Evolutionary conservation across 2,888 invertebrate species (phyloP).

Genomic region (Nysson spinosus): DNA sequence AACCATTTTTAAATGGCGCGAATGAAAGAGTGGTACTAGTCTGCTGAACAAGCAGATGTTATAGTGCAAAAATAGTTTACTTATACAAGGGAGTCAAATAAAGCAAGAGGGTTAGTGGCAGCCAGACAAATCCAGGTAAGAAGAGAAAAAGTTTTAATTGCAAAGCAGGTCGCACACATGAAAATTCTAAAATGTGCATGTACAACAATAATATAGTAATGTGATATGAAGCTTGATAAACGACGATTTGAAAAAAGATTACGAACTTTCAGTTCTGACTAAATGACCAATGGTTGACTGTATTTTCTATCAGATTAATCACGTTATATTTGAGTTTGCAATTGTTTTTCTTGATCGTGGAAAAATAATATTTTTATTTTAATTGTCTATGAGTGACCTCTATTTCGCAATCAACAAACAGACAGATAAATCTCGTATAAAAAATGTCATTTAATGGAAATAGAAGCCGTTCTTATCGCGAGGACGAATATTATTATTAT

Average conservation of each 20-base stretch:
- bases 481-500: constrained; percentile 3
- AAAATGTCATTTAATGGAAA: too few species aligned
- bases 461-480: neutral
- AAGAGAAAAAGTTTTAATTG: neutral
- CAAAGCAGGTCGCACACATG: constrained; percentile 4
- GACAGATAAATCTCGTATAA: neutral
- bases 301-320: neutral
- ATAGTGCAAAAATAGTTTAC: constrained; percentile 16
- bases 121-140: constrained; percentile 10
- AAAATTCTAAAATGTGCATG: constrained; percentile 7
- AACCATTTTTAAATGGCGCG: constrained; percentile 12
- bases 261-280: constrained; percentile 10
- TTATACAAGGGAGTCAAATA: constrained; percentile 2
- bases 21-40: constrained; percentile 11
- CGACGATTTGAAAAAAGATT: constrained; percentile 4
- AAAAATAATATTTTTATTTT: too few species aligned
- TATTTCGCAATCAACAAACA: neutral
- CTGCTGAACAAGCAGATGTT: constrained; percentile 10
- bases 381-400: too few species aligned
- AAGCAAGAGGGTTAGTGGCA: constrained; percentile 12
- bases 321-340: too few species aligned
- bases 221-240: constrained; percentile 21
- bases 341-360: too few species aligned
- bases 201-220: constrained; percentile 27
- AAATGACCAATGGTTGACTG: neutral